phyloP scores from a whole-genome alignment of 1,140 invertebrate species.

The Parapsyche elsis region DNA sequence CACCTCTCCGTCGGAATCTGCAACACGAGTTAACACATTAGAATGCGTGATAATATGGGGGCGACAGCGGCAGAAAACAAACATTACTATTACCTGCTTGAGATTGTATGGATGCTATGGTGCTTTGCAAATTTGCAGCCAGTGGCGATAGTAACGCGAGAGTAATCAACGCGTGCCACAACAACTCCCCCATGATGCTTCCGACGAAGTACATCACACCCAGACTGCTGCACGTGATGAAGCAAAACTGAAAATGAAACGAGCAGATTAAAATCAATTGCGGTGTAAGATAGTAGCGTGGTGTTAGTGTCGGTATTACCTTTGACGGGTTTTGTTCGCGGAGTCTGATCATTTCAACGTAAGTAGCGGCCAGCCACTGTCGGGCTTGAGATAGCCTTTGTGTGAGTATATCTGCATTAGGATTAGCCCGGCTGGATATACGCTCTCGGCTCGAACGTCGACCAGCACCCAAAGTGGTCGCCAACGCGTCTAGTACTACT shows the following conservation, averaged over 20 bases:
- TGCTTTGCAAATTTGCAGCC: constrained; percentile 3
- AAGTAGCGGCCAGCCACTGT: background rate
- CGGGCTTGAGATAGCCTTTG: background rate
- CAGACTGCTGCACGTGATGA: constrained; percentile 33
- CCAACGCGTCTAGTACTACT: constrained; percentile 44
- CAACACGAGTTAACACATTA: background rate
- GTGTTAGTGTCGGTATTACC: too few relatives aligned
- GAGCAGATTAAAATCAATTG: background rate
- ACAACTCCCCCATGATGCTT: constrained; percentile 22
- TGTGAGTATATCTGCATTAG: background rate
- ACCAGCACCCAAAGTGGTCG: constrained; percentile 39
- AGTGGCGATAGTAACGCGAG: constrained; percentile 38
- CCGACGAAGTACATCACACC: constrained; percentile 33
- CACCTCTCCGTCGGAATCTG: constrained; percentile 54
- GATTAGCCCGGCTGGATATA: background rate
- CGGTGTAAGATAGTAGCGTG: too few relatives aligned
- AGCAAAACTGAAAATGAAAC: constrained; percentile 48
- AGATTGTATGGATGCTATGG: constrained; percentile 12
- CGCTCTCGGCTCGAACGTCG: background rate
- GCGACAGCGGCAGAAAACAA: background rate
- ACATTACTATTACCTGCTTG: constrained; percentile 15
- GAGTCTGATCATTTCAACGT: constrained; percentile 21
- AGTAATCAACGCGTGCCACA: constrained; percentile 40
- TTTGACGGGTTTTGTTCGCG: constrained; percentile 47
- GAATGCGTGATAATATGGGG: too few relatives aligned